phyloP scores from a whole-genome alignment of 2,113 vertebrate genomes.

The Numida meleagris region DNA sequence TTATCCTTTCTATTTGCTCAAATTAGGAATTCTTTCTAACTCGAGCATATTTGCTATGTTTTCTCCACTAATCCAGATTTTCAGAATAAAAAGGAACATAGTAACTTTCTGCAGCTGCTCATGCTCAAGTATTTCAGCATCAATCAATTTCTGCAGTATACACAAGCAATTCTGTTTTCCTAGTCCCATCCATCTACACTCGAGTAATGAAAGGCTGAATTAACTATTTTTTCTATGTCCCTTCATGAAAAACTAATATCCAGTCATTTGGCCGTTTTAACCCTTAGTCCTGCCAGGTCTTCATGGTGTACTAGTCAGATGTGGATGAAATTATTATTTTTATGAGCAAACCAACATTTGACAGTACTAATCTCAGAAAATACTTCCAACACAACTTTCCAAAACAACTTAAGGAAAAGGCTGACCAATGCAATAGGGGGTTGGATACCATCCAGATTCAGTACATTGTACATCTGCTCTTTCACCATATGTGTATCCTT shows the following conservation, averaged over 20 bases:
- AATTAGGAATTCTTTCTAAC: not conserved
- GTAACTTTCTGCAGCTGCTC: not conserved
- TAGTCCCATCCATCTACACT: not conserved
- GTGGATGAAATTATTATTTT: not conserved
- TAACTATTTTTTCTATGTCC: not conserved
- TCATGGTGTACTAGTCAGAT: not conserved
- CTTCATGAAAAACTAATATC: not conserved
- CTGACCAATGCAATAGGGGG: conserved; percentile 68
- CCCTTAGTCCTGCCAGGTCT: not conserved
- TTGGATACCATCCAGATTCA: conserved; percentile 66
- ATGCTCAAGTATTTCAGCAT: not conserved
- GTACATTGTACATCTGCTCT: conserved; percentile 62
- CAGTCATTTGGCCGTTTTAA: not conserved
- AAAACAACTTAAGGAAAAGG: not conserved
- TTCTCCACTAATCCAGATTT: not conserved
- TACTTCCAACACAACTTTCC: not conserved
- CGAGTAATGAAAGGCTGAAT: not conserved
- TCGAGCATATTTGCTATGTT: not conserved
- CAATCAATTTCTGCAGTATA: not conserved
- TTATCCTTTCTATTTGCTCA: not conserved
- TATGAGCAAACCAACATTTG: not conserved
- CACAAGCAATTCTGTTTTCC: not conserved
- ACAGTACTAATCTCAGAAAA: not conserved
- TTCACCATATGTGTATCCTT: conserved; percentile 30
- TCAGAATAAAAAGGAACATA: not conserved